phyloP scores from a whole-genome alignment of 2,797 vertebrate genomes.

The Halcyon badia region DNA sequence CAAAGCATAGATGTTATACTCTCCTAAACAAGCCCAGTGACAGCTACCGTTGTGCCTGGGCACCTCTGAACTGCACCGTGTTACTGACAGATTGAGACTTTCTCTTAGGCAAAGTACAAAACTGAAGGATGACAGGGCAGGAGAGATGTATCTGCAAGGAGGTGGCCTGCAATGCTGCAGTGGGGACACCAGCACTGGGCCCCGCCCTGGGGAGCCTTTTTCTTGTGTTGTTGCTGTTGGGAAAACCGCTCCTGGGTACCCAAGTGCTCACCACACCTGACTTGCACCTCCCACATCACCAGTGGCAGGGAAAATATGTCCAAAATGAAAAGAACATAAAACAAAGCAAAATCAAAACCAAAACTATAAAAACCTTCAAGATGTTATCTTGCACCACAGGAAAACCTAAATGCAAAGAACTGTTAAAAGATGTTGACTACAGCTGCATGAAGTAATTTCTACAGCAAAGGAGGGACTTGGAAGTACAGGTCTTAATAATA shows the following conservation, averaged over 20 bases:
- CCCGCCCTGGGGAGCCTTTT: neutral
- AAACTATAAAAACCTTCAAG: neutral
- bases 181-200: neutral
- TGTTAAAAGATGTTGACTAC: neutral
- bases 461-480: neutral
- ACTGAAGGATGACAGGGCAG: neutral
- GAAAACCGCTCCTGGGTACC: neutral
- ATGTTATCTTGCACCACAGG: neutral
- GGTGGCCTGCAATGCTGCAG: neutral
- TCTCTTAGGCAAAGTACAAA: neutral
- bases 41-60: neutral
- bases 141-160: neutral
- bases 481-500: neutral
- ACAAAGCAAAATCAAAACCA: neutral
- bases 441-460: neutral
- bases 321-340: neutral
- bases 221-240: neutral
- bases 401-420: neutral
- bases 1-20: neutral
- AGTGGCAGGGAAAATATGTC: neutral
- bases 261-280: neutral
- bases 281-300: neutral
- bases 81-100: neutral
- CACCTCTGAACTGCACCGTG: neutral
- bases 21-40: neutral